A percentile compares a stretch with the other conserved stretches of the same genome.
These are phyloP conservation scores for Holothuria scabra DNA, from an alignment of 53 echinoderm and acorn worm species.

Conservation along the genomic window DNA sequence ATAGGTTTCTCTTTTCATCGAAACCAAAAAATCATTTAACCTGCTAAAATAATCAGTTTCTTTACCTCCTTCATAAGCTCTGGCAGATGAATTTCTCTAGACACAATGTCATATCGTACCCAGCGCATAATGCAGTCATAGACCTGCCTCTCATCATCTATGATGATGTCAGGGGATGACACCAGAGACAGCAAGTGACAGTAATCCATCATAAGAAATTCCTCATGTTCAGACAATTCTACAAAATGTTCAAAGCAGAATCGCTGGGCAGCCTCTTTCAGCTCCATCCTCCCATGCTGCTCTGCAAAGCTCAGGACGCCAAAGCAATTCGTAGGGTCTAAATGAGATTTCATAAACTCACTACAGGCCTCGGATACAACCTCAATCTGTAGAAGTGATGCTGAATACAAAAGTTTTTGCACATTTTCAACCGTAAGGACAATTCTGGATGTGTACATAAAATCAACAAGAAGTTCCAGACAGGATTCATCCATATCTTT, in stretches of 20 bases:
- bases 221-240: slow-evolving; percentile 77
- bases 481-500: slow-evolving; percentile 89
- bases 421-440: slow-evolving; percentile 90
- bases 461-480: slow-evolving; percentile 73
- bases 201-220: slow-evolving; percentile 70
- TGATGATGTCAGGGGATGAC: slow-evolving; percentile 77
- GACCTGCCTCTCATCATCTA: slow-evolving; percentile 84
- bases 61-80: slow-evolving; percentile 85
- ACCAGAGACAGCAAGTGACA: slow-evolving; percentile 71
- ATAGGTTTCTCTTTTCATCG: too few relatives aligned
- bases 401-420: slow-evolving; percentile 87
- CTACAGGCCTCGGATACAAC: slow-evolving; percentile 85
- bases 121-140: slow-evolving; percentile 85
- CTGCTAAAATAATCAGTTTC: background rate
- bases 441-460: slow-evolving; percentile 95
- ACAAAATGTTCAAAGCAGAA: slow-evolving; percentile 84
- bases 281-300: slow-evolving; percentile 83
- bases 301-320: slow-evolving; percentile 93
- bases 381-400: slow-evolving; percentile 89
- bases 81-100: slow-evolving; percentile 71
- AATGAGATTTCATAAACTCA: slow-evolving; percentile 95
- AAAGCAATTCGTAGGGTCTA: slow-evolving; percentile 92
- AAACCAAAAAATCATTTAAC: too few relatives aligned
- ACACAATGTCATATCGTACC: slow-evolving; percentile 71
- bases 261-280: slow-evolving; percentile 72